Base-by-base conservation (phyloP, 2,797 vertebrate species). In the Schizopygopsis malacanthus region DNA sequence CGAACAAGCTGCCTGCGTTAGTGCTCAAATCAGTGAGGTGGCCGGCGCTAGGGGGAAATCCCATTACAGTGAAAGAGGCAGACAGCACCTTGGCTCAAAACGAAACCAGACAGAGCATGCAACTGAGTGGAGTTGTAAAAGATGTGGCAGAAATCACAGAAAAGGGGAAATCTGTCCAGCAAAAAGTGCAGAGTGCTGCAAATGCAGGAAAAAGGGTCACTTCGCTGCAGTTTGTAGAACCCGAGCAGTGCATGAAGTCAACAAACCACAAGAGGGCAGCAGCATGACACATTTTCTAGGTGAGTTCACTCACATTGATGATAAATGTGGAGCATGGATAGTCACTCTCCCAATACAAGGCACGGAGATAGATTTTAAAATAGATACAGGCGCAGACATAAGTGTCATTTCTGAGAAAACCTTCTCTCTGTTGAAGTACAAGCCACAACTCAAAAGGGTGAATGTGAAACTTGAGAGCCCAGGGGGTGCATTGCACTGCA, bases 391-490 rank as follows among this genome's bases (percentile, higher is more conserved):
- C 2, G 25, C 72, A 4, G 82, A 84, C 43, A 50, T 45, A 28
- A 28, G 25, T 45, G 69, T 86, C 0, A 86, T 77, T 52, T 86
- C 79, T 52, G 79, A 76, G 28, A 65, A 76, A 41, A 41, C 39
- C 4, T 82, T 73, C 11, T 16, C 13, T 2, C 33, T 18, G 15
- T 18, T 86, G 41, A 79, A 82, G 45, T 22, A 71, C 39, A 72
- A 69, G 37, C 63, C 61, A 15, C 43, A 69, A 22, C 63, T 86
- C 5, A 76, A 25, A 28, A 72, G 77, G 39, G 6, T 41, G 7
- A 41, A 41, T 41, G 39, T 41, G 39, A 41, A 41, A 41, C 39
- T 41, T 41, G 6, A 41, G 39, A 41, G 39, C 39, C 39, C 39
- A 41, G 39, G 39, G 6, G 39, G 39, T 41, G 39, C 39, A 41